Percentiles rank a stretch among this genome's conserved stretches.
These are phyloP conservation scores for Tinea semifulvella DNA, from an alignment of 2,888 invertebrate genomes.

Conservation along the genomic window DNA sequence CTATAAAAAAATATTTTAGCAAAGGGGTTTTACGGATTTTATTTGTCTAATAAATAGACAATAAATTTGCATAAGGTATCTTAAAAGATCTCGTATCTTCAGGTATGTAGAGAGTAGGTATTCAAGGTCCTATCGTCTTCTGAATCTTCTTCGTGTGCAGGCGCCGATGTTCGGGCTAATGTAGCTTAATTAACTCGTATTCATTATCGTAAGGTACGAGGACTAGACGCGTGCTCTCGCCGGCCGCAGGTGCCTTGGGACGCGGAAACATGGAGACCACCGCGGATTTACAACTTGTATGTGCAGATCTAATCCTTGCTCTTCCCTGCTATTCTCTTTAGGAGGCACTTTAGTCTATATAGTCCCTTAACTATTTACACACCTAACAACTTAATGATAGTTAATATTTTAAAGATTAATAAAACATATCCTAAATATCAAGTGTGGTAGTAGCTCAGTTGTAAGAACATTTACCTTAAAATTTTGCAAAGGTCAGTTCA, in stretches of 20 bases:
- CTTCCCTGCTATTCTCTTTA: no score
- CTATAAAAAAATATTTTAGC: no score
- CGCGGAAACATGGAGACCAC: slow-evolving; percentile 30
- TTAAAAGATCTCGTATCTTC: slow-evolving; percentile 3
- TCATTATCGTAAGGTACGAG: slow-evolving; percentile 47
- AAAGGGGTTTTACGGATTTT: no score
- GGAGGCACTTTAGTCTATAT: no score
- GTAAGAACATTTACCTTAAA: no score
- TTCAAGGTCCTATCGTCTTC: slow-evolving; percentile 15
- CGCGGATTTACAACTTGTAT: slow-evolving; percentile 18
- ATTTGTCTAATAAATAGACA: background rate
- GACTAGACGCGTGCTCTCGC: slow-evolving; percentile 36
- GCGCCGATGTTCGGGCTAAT: slow-evolving; percentile 57
- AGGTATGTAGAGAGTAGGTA: slow-evolving; percentile 10
- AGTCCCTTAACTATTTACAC: no score
- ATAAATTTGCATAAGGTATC: slow-evolving; percentile 1
- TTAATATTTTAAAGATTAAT: no score
- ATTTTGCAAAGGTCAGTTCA: no score
- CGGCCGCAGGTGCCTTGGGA: slow-evolving; percentile 26
- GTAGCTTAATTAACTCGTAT: slow-evolving; percentile 64
- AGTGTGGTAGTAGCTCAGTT: no score
- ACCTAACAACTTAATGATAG: no score
- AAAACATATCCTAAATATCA: no score
- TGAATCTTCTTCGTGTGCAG: slow-evolving; percentile 56
- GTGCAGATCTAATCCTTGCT: slow-evolving; percentile 1